Percentiles rank a stretch among this genome's conserved stretches.
These are phyloP conservation scores for Cyclopterus lumpus DNA, from an alignment of 2,797 vertebrate genomes.

Conservation along the genomic window DNA sequence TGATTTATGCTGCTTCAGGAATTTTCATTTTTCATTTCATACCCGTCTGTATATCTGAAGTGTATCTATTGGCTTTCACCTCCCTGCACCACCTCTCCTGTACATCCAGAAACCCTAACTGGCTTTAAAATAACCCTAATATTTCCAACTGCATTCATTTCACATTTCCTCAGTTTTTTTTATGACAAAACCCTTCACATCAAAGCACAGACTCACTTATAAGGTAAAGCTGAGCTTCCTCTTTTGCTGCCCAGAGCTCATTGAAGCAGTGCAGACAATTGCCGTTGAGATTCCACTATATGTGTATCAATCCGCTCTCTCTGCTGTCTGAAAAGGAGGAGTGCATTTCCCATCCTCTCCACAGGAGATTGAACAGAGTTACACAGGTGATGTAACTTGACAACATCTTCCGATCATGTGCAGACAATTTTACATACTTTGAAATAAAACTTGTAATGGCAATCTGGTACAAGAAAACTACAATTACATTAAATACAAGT, in stretches of 20 bases:
- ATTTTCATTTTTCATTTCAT: conserved; percentile 45
- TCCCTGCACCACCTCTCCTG: conserved; percentile 42
- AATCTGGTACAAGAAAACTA: not conserved
- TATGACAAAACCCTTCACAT: conserved; percentile 63
- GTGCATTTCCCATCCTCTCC: conserved; percentile 6
- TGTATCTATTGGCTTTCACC: conserved; percentile 61
- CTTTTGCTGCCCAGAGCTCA: conserved; percentile 52
- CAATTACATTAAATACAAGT: not conserved
- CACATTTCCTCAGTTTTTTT: conserved; percentile 52
- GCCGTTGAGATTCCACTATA: conserved; percentile 35
- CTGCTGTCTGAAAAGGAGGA: conserved; percentile 29
- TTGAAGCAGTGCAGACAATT: conserved; percentile 39
- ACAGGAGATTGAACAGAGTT: conserved; percentile 32
- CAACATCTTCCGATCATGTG: not conserved
- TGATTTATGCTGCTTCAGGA: conserved; percentile 59
- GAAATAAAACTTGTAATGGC: not conserved
- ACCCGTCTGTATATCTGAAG: conserved; percentile 50
- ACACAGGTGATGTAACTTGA: conserved; percentile 6
- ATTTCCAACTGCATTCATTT: conserved; percentile 64
- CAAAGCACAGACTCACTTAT: conserved; percentile 57
- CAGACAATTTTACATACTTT: not conserved
- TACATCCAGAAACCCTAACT: conserved; percentile 28
- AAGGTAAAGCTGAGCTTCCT: conserved; percentile 48
- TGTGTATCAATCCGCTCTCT: conserved; percentile 20
- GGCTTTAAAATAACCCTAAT: conserved; percentile 44